A percentile compares a stretch with the other conserved stretches of the same genome.
These are phyloP conservation scores for Pogonocherus hispidulus DNA, from an alignment of 2,888 invertebrate genomes.

Conservation along the genomic window DNA sequence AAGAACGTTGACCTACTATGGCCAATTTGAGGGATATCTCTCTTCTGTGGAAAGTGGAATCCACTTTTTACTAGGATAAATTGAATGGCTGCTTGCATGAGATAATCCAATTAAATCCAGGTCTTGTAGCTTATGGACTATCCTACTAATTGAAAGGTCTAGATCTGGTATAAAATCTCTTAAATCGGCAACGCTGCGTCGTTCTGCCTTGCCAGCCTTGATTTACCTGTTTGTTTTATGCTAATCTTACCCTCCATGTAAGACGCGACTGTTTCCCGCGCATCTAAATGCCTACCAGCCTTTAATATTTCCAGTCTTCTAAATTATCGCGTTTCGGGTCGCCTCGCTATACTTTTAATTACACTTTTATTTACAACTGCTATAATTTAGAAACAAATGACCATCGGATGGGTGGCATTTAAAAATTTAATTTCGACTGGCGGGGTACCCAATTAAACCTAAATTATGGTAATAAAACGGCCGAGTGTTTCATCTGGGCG, in stretches of 20 bases:
- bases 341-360: constrained; percentile 42
- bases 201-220: constrained; percentile 47
- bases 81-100: too few species aligned
- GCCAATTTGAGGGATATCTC: too few species aligned
- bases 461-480: constrained; percentile 50
- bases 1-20: too few species aligned
- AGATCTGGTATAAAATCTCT: not conserved
- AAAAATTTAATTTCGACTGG: constrained; percentile 47
- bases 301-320: constrained; percentile 45
- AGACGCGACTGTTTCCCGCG: constrained; percentile 50
- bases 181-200: not conserved
- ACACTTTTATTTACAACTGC: constrained; percentile 48
- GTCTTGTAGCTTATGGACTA: too few species aligned
- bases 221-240: constrained; percentile 59
- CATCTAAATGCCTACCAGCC: constrained; percentile 45
- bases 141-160: too few species aligned
- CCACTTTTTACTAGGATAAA: too few species aligned
- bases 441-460: constrained; percentile 47
- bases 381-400: constrained; percentile 48
- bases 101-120: too few species aligned
- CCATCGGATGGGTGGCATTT: constrained; percentile 49
- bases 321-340: constrained; percentile 44
- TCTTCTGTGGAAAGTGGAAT: too few species aligned
- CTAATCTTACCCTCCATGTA: constrained; percentile 55
- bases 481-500: constrained; percentile 30